Evolutionary conservation across 2,888 invertebrate genomes (phyloP).

Genomic region (Chironomus tentans): DNA sequence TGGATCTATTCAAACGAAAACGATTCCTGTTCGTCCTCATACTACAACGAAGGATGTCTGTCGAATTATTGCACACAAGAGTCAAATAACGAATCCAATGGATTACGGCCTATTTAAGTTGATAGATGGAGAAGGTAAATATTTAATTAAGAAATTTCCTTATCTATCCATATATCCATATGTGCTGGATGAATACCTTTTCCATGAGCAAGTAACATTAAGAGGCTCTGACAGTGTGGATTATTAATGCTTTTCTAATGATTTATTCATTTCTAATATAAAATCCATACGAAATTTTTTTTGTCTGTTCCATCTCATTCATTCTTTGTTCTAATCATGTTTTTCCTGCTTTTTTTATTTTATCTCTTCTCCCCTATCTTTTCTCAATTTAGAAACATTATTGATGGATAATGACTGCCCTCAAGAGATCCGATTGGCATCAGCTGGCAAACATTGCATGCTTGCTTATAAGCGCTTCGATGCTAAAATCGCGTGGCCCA

Average conservation of each 20-base stretch:
- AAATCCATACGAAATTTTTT: not conserved
- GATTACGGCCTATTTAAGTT: constrained; percentile 89
- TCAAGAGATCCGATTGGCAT: constrained; percentile 68
- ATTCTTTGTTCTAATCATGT: not conserved
- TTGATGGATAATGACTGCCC: constrained; percentile 84
- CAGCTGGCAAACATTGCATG: constrained; percentile 73
- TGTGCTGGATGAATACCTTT: no score
- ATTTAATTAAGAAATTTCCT: constrained; percentile 16
- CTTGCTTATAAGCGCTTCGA: constrained; percentile 92
- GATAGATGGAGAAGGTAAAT: constrained; percentile 77
- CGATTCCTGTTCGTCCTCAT: constrained; percentile 85
- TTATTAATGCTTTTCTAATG: not conserved
- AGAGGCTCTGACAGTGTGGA: not conserved
- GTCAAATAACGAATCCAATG: constrained; percentile 91
- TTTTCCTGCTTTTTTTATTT: not conserved
- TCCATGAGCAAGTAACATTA: not conserved
- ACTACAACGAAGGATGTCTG: constrained; percentile 90
- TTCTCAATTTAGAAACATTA: constrained; percentile 61
- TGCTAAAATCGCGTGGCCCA: constrained; percentile 95
- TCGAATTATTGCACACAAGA: constrained; percentile 89
- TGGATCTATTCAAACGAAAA: constrained; percentile 83
- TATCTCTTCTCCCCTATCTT: not conserved
- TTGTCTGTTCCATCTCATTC: not conserved
- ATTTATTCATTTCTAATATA: constrained; percentile 14
- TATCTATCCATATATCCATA: not conserved